Evolutionary conservation across 2,113 vertebrate species (phyloP).

Genomic region (Malurus alboscapulatus): DNA sequence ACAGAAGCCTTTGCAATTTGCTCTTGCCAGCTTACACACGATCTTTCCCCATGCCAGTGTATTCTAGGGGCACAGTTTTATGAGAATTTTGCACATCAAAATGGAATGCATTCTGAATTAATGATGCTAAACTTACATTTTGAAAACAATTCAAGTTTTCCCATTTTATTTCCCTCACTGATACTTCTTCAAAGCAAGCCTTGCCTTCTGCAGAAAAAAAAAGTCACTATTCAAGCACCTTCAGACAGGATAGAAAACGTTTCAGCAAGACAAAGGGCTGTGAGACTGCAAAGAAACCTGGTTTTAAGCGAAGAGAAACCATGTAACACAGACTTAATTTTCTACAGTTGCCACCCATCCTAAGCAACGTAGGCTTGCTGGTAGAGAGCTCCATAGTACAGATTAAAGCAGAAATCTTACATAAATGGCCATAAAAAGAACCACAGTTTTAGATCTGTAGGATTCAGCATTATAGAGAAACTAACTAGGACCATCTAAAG

Average conservation of each 20-base stretch:
- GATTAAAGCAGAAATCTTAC: neutral
- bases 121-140: neutral
- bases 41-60: neutral
- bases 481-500: neutral
- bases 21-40: neutral
- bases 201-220: neutral
- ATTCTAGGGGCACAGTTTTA: neutral
- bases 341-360: neutral
- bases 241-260: neutral
- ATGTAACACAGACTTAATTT: neutral
- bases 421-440: neutral
- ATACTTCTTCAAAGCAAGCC: neutral
- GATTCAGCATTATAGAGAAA: neutral
- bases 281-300: fast-evolving
- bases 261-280: neutral
- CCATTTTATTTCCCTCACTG: neutral
- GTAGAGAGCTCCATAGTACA: neutral
- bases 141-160: neutral
- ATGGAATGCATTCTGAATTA: neutral
- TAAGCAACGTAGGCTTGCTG: fast-evolving
- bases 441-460: neutral
- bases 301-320: neutral
- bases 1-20: neutral
- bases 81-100: neutral
- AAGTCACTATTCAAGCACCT: neutral